Evolutionary conservation across 2,888 invertebrate genomes (phyloP).

Genomic region (Saturnia pavonia): DNA sequence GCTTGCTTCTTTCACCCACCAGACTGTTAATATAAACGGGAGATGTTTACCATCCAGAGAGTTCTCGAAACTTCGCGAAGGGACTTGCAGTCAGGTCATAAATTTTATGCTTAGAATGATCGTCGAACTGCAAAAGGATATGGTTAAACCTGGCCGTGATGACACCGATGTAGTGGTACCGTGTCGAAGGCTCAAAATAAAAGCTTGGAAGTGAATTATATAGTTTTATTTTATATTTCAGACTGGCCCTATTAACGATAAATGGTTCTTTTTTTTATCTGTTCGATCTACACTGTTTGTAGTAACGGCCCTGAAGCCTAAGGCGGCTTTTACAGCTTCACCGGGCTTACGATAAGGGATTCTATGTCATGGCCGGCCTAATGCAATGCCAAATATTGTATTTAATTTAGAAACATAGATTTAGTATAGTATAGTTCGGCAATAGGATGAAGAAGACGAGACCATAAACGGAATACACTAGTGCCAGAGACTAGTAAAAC

Average conservation of each 20-base stretch:
- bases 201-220: slow-evolving; percentile 69
- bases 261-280: too few species aligned
- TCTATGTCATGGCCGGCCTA: too few species aligned
- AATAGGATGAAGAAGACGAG: too few species aligned
- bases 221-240: slow-evolving; percentile 26
- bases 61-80: slow-evolving; percentile 80
- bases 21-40: slow-evolving; percentile 71
- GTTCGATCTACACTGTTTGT: too few species aligned
- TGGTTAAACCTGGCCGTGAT: slow-evolving; percentile 62
- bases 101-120: slow-evolving; percentile 78
- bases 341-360: too few species aligned
- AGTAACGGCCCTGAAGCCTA: too few species aligned
- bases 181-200: slow-evolving; percentile 59
- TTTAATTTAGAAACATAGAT: too few species aligned
- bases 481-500: too few species aligned
- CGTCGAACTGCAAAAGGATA: slow-evolving; percentile 74
- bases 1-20: slow-evolving; percentile 86
- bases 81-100: slow-evolving; percentile 76
- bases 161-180: slow-evolving; percentile 69
- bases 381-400: too few species aligned
- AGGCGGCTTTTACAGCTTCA: too few species aligned
- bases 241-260: not conserved
- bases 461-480: too few species aligned
- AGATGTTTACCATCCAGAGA: slow-evolving; percentile 66
- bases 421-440: too few species aligned